These are phyloP conservation scores for Tursiops truncatus DNA, from an alignment of 2,113 vertebrate genomes.

Conservation along the genomic window DNA sequence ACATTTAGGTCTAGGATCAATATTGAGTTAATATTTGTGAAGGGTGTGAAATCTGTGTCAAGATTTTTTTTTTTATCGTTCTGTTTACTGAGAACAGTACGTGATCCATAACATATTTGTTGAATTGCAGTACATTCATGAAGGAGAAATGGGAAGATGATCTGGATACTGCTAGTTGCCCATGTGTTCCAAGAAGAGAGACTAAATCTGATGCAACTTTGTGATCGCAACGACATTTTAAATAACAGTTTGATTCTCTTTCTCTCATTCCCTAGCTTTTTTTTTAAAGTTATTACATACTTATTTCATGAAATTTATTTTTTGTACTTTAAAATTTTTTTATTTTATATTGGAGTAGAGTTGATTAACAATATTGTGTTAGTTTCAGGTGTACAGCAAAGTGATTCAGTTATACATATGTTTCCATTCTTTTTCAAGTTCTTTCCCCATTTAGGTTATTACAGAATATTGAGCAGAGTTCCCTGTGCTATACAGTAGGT, in stretches of 20 bases:
- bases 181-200: background rate
- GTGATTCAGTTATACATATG: too few relatives aligned
- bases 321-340: too few relatives aligned
- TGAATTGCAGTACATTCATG: background rate
- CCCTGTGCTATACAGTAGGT: too few relatives aligned
- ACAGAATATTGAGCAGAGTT: too few relatives aligned
- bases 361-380: too few relatives aligned
- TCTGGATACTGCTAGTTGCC: background rate
- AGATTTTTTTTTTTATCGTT: background rate
- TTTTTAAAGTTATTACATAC: background rate
- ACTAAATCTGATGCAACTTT: background rate
- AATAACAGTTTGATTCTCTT: background rate
- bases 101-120: background rate
- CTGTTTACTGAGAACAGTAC: background rate
- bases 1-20: background rate
- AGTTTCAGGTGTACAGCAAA: too few relatives aligned
- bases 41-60: background rate
- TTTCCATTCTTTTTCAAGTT: too few relatives aligned
- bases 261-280: background rate
- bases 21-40: background rate
- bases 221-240: background rate
- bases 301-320: too few relatives aligned
- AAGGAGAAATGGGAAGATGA: background rate
- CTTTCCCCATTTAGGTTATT: too few relatives aligned
- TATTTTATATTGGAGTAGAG: too few relatives aligned